Evolutionary conservation across 2,888 invertebrate genomes (phyloP).

Genomic region (Tethea ocularis): DNA sequence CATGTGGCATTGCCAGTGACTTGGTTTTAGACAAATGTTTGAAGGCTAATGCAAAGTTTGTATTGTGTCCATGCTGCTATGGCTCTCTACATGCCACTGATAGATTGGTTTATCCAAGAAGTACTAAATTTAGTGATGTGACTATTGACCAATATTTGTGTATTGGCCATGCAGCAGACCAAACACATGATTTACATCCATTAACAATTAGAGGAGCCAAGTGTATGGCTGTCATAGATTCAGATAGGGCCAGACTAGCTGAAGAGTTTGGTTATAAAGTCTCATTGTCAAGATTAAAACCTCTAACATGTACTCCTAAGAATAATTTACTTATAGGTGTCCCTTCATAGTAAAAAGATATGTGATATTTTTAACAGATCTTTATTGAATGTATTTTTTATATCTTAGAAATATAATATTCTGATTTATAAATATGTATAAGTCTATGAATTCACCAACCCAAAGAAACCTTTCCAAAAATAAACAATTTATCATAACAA

Average conservation of each 20-base stretch:
- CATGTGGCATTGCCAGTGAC: conserved; percentile 97
- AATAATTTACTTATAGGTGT: conserved; percentile 93
- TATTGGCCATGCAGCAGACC: conserved; percentile 96
- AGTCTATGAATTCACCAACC: conserved; percentile 29
- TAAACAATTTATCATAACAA: conserved; percentile 7
- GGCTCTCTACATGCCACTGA: conserved; percentile 93
- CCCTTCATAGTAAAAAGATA: conserved; percentile 44
- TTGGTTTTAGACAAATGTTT: conserved; percentile 94
- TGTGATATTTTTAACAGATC: conserved; percentile 37
- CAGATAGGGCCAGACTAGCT: conserved; percentile 91
- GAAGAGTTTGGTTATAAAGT: conserved; percentile 90
- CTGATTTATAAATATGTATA: conserved; percentile 29
- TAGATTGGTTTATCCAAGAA: conserved; percentile 92
- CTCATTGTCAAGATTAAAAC: conserved; percentile 89
- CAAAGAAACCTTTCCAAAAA: conserved; percentile 26
- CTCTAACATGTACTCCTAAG: conserved; percentile 94
- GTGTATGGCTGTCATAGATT: conserved; percentile 95
- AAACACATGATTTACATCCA: conserved; percentile 90
- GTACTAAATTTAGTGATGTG: conserved; percentile 81
- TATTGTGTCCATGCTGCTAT: conserved; percentile 97
- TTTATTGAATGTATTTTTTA: conserved; percentile 40
- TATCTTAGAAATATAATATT: conserved; percentile 33
- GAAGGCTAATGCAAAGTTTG: conserved; percentile 89
- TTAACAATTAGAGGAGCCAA: conserved; percentile 89
- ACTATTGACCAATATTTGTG: conserved; percentile 87